phyloP scores from a whole-genome alignment of 2,797 vertebrate species.

The Sternotherus odoratus region DNA sequence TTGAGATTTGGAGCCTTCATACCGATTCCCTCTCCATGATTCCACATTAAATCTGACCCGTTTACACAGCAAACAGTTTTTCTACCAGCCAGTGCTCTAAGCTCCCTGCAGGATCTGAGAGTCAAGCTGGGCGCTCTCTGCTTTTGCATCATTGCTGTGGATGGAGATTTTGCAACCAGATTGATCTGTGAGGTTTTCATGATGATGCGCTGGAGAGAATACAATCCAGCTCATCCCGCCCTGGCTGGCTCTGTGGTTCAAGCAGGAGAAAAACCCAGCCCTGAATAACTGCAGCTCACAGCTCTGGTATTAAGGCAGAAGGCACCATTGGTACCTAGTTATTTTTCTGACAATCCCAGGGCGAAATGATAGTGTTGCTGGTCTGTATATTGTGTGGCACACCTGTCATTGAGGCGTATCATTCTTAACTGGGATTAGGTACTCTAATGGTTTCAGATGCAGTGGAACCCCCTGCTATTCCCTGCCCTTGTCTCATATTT shows the following conservation, averaged over 20 bases:
- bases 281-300: neutral
- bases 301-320: neutral
- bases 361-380: neutral
- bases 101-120: rapidly evolving
- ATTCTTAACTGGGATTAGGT: neutral
- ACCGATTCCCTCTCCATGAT: rapidly evolving
- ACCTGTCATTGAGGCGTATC: neutral
- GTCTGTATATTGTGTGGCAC: neutral
- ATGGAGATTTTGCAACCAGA: rapidly evolving
- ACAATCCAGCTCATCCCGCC: neutral
- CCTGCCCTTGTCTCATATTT: neutral
- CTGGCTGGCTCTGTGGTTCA: neutral
- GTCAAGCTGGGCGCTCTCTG: rapidly evolving
- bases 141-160: rapidly evolving
- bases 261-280: neutral
- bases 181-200: neutral
- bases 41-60: neutral
- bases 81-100: neutral
- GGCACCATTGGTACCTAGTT: neutral
- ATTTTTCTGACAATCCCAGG: neutral
- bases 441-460: neutral
- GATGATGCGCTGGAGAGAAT: rapidly evolving
- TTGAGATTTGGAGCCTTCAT: neutral
- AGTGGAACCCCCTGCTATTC: neutral
- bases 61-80: neutral